Evolutionary conservation across 1,140 invertebrate species (phyloP), one percentile per base, ranked within the genome.

Genomic region (Drosophila persimilis): DNA sequence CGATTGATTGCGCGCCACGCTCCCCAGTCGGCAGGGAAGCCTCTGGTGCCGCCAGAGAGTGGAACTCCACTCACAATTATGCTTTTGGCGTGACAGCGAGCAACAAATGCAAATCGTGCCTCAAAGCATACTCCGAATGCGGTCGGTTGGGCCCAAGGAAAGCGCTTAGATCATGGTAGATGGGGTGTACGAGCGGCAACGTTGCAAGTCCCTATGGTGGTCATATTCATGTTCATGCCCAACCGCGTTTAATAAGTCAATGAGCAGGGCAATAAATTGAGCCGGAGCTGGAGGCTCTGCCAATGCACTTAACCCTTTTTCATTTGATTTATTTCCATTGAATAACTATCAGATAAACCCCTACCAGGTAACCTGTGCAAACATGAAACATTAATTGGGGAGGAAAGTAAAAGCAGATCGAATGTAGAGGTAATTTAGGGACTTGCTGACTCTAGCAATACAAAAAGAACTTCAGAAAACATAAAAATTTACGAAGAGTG

Each of bases 71-170:
- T 65, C 73, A 77, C 77, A 85, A 85, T 77, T 85, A 77, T 86
- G 64, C 35, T 39, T 85, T 86, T 86, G 67, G 59, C 83, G 65
- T 86, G 81, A 74, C 58, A 81, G 74, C 71, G 66, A 81, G 83
- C 83, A 88, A 83, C 83, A 86, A 86, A 88, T 88, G 83, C 75
- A 88, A 86, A 88, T 81, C 62, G 81, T 55, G 59, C 50, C 62
- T 56, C 59, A 43, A 50, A 60, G 51, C 56, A 76, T 80, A 61
- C 57, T 46, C 56, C 47, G 47, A 52, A 78, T 77, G 60, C 72
- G 70, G 70, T 74, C 60, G 51, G 70, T 72, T 41, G 58, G 69
- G 57, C 57, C 45, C 67, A 52, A 29, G 63, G 48, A 67, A 35
- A 35, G 31, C 31, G 31, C 0, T 39, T 39, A 39, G 35, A 39